A percentile compares a stretch with the other conserved stretches of the same genome.
Conservation (phyloP, 2,797 vertebrate species). For the Galago senegalensis region DNA sequence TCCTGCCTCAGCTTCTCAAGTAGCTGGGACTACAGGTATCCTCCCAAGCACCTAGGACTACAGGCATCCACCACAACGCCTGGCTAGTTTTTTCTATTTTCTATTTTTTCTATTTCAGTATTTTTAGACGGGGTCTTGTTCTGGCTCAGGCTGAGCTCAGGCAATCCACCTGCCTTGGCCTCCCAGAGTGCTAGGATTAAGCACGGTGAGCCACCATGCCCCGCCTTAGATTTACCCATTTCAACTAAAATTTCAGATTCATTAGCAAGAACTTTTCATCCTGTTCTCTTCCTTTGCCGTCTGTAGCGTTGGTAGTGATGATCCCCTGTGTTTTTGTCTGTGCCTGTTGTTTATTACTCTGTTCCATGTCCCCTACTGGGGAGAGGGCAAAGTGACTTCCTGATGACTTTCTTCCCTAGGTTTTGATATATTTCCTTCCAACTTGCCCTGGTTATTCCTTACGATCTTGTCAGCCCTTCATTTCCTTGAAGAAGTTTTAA, state of each 20-base stretch:
- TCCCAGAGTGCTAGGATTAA: too few relatives aligned
- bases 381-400: neutral
- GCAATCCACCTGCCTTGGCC: too few relatives aligned
- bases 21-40: too few relatives aligned
- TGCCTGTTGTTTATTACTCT: neutral
- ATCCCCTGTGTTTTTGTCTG: neutral
- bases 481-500: slow-evolving; percentile 39
- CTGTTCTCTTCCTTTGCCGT: neutral
- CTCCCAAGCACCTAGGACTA: too few relatives aligned
- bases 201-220: too few relatives aligned
- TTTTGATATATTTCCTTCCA: slow-evolving; percentile 5
- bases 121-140: too few relatives aligned
- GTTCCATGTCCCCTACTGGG: neutral
- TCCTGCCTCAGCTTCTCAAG: too few relatives aligned
- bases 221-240: neutral
- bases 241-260: neutral
- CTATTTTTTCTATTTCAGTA: too few relatives aligned
- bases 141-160: too few relatives aligned
- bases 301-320: neutral
- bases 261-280: neutral
- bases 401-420: neutral
- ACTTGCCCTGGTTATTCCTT: neutral
- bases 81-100: too few relatives aligned
- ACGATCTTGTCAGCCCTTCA: neutral
- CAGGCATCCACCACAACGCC: too few relatives aligned